Evolutionary conservation across 2,797 vertebrate species (phyloP), one percentile per base, ranked within the genome.

Genomic region (Hyperoplus lanceolatus): DNA sequence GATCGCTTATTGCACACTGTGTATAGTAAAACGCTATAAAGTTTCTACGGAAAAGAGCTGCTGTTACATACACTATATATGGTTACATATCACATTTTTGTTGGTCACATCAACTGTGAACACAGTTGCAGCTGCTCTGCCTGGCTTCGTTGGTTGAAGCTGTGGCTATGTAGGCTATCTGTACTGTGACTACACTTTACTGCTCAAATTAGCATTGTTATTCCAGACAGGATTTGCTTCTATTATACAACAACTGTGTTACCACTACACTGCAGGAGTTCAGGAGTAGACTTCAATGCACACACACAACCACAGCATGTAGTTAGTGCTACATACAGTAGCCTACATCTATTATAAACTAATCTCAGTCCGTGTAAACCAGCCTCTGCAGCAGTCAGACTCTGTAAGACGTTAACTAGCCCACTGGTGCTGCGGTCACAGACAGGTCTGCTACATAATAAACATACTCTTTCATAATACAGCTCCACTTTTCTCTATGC

Each of bases 61-160:
- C 51, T 18, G 13, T 55, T 41, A n/a, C n/a, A n/a, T n/a, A n/a
- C 21, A 21, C 21, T 21, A 21, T 21, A 21, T 21, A 21, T 21
- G 21, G 21, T 21, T 21, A 49, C 42, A 57, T 43, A 38, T 57
- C 39, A 39, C 15, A 11, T 21, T 2, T 39, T 59, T 57, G 18
- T 38, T 38, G 42, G 14, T 36, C 41, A 8, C 55, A 42, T 16
- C 14, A 36, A 21, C 21, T 21, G 57, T 39, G 4, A 62, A 41
- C 39, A 51, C 50, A 63, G 58, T 49, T 38, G 29, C 49, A n/a
- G 48, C 51, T 63, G 16, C 42, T 72, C 21, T 36, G 49, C 49
- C 18, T 54, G 41, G 8, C 39, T 53, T 45, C 12, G 57, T 3
- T 36, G 63, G 49, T 14, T 43, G 8, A 55, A 29, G n/a, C 46